Percentiles rank a stretch among this genome's conserved stretches.
These are phyloP conservation scores for Notolabrus celidotus DNA, from an alignment of 2,797 vertebrate genomes.

Conservation along the genomic window DNA sequence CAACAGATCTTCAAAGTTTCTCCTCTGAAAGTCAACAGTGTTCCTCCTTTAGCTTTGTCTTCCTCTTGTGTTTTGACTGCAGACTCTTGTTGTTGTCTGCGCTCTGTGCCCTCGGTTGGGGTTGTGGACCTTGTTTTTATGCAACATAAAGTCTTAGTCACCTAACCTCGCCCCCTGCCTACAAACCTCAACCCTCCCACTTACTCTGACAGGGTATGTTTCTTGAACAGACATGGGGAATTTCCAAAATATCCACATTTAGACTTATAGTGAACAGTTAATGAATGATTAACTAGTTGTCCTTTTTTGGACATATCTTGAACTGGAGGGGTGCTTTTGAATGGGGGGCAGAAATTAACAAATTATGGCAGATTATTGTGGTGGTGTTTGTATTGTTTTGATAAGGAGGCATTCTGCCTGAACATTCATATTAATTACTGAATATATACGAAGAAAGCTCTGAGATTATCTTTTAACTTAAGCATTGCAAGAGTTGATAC, in stretches of 20 bases:
- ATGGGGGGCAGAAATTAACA: background rate
- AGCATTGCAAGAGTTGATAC: background rate
- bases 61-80: slow-evolving; percentile 62
- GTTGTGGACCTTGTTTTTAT: slow-evolving; percentile 81
- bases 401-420: slow-evolving; percentile 5
- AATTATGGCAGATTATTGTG: slow-evolving; percentile 22
- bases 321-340: background rate
- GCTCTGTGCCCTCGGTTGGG: slow-evolving; percentile 47
- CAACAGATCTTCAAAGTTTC: slow-evolving; percentile 15
- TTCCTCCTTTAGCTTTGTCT: slow-evolving; percentile 36
- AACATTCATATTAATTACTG: background rate
- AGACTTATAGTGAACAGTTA: slow-evolving; percentile 58
- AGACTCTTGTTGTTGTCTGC: slow-evolving; percentile 55
- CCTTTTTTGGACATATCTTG: slow-evolving; percentile 31
- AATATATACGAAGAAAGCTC: slow-evolving; percentile 6
- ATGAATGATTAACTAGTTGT: slow-evolving; percentile 41
- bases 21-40: slow-evolving; percentile 30
- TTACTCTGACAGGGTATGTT: slow-evolving; percentile 37
- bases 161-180: slow-evolving; percentile 65
- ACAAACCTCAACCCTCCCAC: slow-evolving; percentile 77
- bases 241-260: slow-evolving; percentile 80
- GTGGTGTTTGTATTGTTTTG: background rate
- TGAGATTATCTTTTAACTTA: background rate
- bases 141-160: slow-evolving; percentile 78
- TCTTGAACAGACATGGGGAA: slow-evolving; percentile 61